A percentile compares a stretch with the other conserved stretches of the same genome.
Conservation (phyloP, 1,140 invertebrate species). For the Bombyx mandarina region DNA sequence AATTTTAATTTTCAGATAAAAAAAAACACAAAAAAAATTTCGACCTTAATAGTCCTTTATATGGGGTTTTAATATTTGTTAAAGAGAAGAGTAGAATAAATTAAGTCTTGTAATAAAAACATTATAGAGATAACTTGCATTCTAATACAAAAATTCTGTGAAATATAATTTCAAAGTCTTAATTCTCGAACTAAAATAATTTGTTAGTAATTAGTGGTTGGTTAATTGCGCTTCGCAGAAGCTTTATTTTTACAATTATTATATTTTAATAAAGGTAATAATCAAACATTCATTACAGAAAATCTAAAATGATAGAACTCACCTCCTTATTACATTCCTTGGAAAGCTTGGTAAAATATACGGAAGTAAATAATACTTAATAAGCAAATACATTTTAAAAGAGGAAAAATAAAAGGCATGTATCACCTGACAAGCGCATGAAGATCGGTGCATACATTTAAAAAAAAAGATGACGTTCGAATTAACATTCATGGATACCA, state of each 20-base stretch:
- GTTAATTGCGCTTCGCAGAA: constrained; percentile 5
- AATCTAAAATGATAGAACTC: constrained; percentile 41
- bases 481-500: constrained; percentile 45
- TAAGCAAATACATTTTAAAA: constrained; percentile 10
- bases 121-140: no score
- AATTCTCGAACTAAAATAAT: not conserved
- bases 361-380: constrained; percentile 11
- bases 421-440: constrained; percentile 61
- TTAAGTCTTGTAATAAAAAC: no score
- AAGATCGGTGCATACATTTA: constrained; percentile 32
- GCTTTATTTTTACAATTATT: constrained; percentile 8
- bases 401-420: constrained; percentile 27
- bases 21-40: constrained; percentile 1
- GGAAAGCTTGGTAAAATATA: constrained; percentile 19
- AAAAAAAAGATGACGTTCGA: constrained; percentile 35
- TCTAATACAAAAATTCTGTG: no score
- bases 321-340: constrained; percentile 40
- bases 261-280: constrained; percentile 12
- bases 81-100: not conserved
- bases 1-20: constrained; percentile 11
- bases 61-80: constrained; percentile 11
- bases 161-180: no score
- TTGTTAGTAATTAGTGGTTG: constrained; percentile 10
- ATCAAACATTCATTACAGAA: no score
- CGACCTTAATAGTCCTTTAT: constrained; percentile 10